Evolutionary conservation across 1,140 invertebrate genomes (phyloP).

Genomic region (Orius laevigatus): DNA sequence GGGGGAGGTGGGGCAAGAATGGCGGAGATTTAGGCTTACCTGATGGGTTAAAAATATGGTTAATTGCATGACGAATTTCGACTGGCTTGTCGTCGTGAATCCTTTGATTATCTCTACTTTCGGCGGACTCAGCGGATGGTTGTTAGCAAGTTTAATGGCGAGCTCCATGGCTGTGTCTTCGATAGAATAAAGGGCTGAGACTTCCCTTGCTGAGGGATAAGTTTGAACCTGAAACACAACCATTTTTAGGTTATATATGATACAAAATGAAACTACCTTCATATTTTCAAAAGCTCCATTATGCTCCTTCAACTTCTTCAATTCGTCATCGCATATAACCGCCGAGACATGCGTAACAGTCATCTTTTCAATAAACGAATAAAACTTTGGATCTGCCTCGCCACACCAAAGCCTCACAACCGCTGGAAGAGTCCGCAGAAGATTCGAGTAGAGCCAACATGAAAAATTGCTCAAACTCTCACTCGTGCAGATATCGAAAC

Average conservation of each 20-base stretch:
- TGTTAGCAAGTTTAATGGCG: slow-evolving; percentile 52
- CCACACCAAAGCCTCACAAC: slow-evolving; percentile 70
- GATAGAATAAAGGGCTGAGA: slow-evolving; percentile 60
- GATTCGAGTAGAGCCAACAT: slow-evolving; percentile 46
- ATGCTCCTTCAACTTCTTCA: slow-evolving; percentile 37
- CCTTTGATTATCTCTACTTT: slow-evolving; percentile 47
- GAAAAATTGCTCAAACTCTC: slow-evolving; percentile 39
- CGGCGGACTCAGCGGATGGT: slow-evolving; percentile 63
- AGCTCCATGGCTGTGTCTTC: slow-evolving; percentile 71
- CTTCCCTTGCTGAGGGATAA: slow-evolving; percentile 50
- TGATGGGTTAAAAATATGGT: slow-evolving; percentile 66
- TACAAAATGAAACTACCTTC: slow-evolving; percentile 32
- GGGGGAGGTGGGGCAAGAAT: too few species aligned
- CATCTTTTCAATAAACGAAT: slow-evolving; percentile 54
- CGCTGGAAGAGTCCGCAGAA: slow-evolving; percentile 53
- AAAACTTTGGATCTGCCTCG: slow-evolving; percentile 43
- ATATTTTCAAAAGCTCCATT: slow-evolving; percentile 46
- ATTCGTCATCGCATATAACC: slow-evolving; percentile 49
- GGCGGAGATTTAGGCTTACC: too few species aligned
- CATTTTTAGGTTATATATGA: not conserved
- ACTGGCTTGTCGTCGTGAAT: slow-evolving; percentile 35
- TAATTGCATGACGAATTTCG: slow-evolving; percentile 60
- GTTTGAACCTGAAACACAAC: slow-evolving; percentile 42
- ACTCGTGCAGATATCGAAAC: slow-evolving; percentile 24
- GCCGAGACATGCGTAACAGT: slow-evolving; percentile 57